Percentiles rank a stretch among this genome's conserved stretches.
phyloP scores from a whole-genome alignment of 2,888 invertebrate species.

The Rhagonycha lutea region DNA sequence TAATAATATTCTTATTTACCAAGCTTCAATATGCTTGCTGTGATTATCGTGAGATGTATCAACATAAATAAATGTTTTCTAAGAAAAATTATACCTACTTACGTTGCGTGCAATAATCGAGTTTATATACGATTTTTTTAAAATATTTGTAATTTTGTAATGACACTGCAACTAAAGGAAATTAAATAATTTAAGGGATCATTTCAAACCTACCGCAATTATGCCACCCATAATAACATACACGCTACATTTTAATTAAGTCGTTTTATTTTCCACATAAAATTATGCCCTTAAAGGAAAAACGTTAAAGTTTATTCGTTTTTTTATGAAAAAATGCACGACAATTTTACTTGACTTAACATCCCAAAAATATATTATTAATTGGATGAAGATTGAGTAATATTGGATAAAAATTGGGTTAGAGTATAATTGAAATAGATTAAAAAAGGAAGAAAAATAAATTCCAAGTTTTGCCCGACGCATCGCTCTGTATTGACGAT shows the following conservation, averaged over 20 bases:
- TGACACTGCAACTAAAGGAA: constrained; percentile 8
- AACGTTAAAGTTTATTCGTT: background rate
- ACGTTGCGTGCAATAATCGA: constrained; percentile 21
- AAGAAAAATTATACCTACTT: constrained; percentile 9
- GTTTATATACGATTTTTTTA: constrained; percentile 1
- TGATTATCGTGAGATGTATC: background rate
- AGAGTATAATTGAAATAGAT: background rate
- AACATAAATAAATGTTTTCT: constrained; percentile 13
- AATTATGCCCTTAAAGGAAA: background rate
- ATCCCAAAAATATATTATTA: too few relatives aligned
- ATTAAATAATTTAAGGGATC: constrained; percentile 17
- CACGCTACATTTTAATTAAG: constrained; percentile 27
- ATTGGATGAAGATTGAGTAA: too few relatives aligned
- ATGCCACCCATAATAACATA: constrained; percentile 13
- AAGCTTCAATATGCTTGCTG: background rate
- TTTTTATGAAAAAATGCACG: background rate
- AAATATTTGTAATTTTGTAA: constrained; percentile 9
- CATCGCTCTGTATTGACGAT: background rate
- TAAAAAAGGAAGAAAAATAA: background rate
- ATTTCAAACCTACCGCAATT: constrained; percentile 21
- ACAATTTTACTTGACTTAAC: background rate
- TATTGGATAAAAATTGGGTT: too few relatives aligned
- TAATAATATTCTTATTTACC: background rate
- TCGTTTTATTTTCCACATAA: background rate
- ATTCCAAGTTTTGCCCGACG: background rate